Evolutionary conservation across 2,113 vertebrate genomes (phyloP).

Genomic region (Ailurus styani): DNA sequence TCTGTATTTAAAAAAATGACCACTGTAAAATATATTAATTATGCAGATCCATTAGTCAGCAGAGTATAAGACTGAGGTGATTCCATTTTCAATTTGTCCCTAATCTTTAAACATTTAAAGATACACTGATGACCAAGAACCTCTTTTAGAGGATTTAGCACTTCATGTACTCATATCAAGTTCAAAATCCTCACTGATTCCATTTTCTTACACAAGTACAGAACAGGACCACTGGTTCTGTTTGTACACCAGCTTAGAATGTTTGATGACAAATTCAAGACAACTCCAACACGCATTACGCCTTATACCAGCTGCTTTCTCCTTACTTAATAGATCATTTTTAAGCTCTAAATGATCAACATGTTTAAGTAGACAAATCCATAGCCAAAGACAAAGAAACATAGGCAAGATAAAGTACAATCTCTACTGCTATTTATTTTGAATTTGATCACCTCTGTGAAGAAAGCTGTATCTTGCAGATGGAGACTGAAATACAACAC

Average conservation of each 20-base stretch:
- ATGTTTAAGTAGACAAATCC: conserved; percentile 27
- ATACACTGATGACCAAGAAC: neutral
- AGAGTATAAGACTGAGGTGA: neutral
- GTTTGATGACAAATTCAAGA: conserved; percentile 36
- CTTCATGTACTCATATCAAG: neutral
- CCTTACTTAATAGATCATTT: conserved; percentile 49
- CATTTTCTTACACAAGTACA: neutral
- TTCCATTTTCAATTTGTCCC: conserved; percentile 42
- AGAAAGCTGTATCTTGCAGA: neutral
- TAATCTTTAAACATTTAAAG: conserved; percentile 58
- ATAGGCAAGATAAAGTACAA: conserved; percentile 23
- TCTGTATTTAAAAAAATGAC: conserved; percentile 21
- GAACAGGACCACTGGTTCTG: neutral
- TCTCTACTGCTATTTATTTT: neutral
- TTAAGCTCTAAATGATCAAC: conserved; percentile 22
- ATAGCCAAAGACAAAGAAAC: conserved; percentile 50
- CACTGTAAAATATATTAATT: conserved; percentile 39
- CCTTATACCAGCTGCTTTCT: conserved; percentile 37
- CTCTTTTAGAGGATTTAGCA: neutral
- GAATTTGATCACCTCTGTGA: neutral
- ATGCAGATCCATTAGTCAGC: conserved; percentile 36
- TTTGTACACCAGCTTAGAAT: neutral
- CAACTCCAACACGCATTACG: conserved; percentile 39
- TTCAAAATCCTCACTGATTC: neutral
- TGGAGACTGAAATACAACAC: neutral